phyloP scores from a whole-genome alignment of 2,113 vertebrate species.

The Peucedramus taeniatus region DNA sequence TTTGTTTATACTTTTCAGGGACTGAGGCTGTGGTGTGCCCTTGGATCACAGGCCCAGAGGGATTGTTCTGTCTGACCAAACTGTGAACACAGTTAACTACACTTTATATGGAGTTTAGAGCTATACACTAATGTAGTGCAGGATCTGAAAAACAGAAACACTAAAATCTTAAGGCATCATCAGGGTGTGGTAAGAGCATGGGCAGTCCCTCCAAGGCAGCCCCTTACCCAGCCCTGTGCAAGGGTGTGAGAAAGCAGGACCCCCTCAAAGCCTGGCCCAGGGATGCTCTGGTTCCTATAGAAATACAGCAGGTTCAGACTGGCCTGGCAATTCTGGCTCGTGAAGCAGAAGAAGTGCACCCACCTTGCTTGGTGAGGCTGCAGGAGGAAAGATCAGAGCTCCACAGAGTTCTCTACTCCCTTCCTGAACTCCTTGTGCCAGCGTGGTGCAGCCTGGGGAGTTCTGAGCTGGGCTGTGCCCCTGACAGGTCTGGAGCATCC shows the following conservation, averaged over 20 bases:
- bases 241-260: background rate
- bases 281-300: background rate
- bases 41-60: background rate
- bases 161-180: background rate
- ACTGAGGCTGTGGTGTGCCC: background rate
- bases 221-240: background rate
- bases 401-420: background rate
- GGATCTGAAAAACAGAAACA: background rate
- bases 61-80: background rate
- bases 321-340: background rate
- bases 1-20: background rate
- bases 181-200: rapidly evolving
- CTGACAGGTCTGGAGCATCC: background rate
- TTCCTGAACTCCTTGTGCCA: background rate
- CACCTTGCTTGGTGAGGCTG: background rate
- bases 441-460: background rate
- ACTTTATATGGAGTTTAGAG: background rate
- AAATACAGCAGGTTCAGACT: background rate
- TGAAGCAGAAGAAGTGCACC: background rate
- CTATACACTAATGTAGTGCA: background rate
- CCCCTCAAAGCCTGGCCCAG: background rate
- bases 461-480: background rate
- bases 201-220: background rate
- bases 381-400: background rate
- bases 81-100: background rate